These are phyloP conservation scores for Squalus acanthias DNA, from an alignment of 2,797 vertebrate species.

Conservation along the genomic window DNA sequence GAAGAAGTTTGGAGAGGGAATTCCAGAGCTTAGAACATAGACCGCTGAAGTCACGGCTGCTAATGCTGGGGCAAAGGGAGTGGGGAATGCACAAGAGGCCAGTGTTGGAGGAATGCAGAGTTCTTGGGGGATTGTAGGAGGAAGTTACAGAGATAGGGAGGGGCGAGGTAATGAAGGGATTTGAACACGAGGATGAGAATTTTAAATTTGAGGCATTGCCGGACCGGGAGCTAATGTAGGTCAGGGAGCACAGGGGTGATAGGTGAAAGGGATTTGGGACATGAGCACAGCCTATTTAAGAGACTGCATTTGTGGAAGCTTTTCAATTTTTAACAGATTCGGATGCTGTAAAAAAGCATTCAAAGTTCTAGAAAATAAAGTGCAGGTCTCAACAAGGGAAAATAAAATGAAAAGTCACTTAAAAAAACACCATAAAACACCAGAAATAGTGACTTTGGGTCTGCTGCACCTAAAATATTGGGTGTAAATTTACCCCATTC, in stretches of 20 bases:
- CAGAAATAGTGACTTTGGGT: background rate
- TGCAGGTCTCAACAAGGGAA: background rate
- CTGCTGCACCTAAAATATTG: background rate
- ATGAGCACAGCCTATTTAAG: background rate
- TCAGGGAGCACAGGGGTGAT: background rate
- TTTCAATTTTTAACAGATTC: background rate
- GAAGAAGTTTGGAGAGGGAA: background rate
- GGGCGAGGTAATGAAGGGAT: background rate
- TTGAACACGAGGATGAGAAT: background rate
- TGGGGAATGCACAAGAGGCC: too few species aligned
- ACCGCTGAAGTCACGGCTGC: background rate
- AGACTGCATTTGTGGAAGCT: background rate
- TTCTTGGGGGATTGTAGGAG: background rate
- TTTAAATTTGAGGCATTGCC: background rate
- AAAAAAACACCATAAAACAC: background rate
- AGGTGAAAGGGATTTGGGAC: background rate
- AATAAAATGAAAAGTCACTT: background rate
- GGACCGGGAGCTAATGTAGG: background rate
- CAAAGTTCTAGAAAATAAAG: background rate
- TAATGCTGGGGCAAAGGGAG: too few species aligned
- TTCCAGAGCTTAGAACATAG: background rate
- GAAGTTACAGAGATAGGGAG: background rate
- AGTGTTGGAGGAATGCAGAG: background rate
- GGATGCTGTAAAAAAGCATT: background rate
- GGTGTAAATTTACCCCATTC: background rate